These are phyloP conservation scores for Manis javanica DNA, from an alignment of 2,797 vertebrate species.

Conservation along the genomic window DNA sequence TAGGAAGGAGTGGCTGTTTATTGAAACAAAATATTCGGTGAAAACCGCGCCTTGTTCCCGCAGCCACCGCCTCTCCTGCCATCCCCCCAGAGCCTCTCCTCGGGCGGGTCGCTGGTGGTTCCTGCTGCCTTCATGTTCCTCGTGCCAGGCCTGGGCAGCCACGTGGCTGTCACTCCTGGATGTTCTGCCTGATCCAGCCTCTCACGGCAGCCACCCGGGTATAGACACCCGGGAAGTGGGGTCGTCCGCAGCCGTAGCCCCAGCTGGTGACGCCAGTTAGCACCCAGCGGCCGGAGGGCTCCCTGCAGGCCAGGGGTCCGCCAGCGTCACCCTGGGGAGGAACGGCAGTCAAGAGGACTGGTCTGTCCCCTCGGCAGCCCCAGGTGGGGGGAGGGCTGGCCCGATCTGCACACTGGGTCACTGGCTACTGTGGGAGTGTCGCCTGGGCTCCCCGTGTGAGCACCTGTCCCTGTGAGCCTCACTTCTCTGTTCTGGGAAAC, in stretches of 20 bases:
- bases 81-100: rapidly evolving
- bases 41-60: constrained; percentile 46
- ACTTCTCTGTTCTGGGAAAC: neutral
- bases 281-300: constrained; percentile 94
- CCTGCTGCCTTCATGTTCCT: neutral
- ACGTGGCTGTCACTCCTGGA: constrained; percentile 81
- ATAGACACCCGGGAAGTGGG: constrained; percentile 95
- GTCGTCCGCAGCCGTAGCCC: constrained; percentile 95
- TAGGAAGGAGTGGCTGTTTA: constrained; percentile 62
- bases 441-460: neutral
- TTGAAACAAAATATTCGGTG: constrained; percentile 73
- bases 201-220: constrained; percentile 92
- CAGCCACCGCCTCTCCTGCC: neutral
- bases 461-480: neutral
- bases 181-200: constrained; percentile 92
- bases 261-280: constrained; percentile 97
- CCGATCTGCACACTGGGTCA: too few species aligned
- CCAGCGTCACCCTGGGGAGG: constrained; percentile 94
- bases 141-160: neutral
- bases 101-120: neutral
- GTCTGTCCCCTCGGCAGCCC: neutral
- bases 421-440: neutral
- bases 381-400: neutral
- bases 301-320: constrained; percentile 93
- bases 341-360: neutral